Base-by-base conservation (phyloP, 1,140 invertebrate species). In the Bombus difficillimus region DNA sequence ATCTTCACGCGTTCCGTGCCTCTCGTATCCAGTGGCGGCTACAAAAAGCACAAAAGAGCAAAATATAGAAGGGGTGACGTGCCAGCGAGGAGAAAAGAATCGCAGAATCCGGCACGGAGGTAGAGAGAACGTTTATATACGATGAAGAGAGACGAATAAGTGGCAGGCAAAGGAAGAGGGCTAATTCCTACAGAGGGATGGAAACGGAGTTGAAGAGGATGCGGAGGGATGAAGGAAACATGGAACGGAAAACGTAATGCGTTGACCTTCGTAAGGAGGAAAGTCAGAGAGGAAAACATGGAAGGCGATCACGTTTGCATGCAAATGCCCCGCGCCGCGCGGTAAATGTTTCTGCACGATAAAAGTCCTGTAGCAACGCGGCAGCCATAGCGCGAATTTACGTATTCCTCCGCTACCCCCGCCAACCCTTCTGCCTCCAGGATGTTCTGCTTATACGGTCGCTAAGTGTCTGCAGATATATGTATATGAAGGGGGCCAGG, bases 281-380 rank as follows among this genome's bases (percentile, higher is more conserved):
- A 88, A 72, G 71, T 75, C 34, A 83, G 80, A 74, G 85, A 81
- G 64, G 85, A 82, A 80, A 90, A 88, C 86, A 89, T 87, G 91
- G 85, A 88, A 88, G 80, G 43, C 81, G 86, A 92, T 92, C 92
- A 89, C 90, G 91, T 92, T 93, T 92, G 84, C 90, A 92, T 93
- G 92, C 92, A 93, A 93, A 93, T 93, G 86, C 83, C 39, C 68
- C 57, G 82, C 37, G 72, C 57, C 34, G n/a, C 78, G 85, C 87
- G 92, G 91, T 92, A 93, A 93, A 93, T 92, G 92, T 92, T 92
- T 93, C 92, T 91, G 74, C 88, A 86, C 90, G 90, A 93, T 92
- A 92, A 93, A 92, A 92, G 90, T 93, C 90, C 88, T 91, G 92
- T 91, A 91, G 80, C 83, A 59, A 83, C 81, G 85, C 85, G 72